Evolutionary conservation across 2,113 vertebrate genomes (phyloP), one percentile per base, ranked within the genome.

Genomic region (Gnathonemus longibarbis): DNA sequence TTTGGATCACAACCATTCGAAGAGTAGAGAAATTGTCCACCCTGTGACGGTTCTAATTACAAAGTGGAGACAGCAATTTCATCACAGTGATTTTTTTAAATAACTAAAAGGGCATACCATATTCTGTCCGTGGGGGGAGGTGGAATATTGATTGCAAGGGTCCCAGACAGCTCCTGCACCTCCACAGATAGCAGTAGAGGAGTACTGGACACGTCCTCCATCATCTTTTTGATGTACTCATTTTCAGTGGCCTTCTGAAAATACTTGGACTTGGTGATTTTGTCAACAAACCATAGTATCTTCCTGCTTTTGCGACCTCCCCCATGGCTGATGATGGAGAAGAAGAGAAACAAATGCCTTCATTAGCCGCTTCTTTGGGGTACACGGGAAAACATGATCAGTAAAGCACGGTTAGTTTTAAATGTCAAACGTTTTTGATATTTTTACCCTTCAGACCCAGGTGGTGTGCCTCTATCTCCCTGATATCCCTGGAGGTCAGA

Each of bases 151-250:
- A 98, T 89, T 0, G 95, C 94, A 91, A 98, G 92, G 9, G 95
- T 94, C 27, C 97, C 97, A 0, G 95, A 95, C 93, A 98, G 92
- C 93, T 97, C 97, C 90, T 96, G 97, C 66, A 98, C 96, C 94
- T 98, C 97, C 91, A 98, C 97, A 0, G 96, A 96, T 90, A 98
- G 96, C 92, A 98, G 95, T 92, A 98, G 93, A 0, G 97, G 97
- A 0, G 95, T 98, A 95, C 98, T 98, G 93, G 97, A 98, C 94
- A 98, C 96, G 92, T 98, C 97, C 93, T 97, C 97, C 0, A 98
- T 96, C 95, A 97, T 98, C 95, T 97, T 98, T 91, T 96, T 97
- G 92, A 98, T 97, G 92, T 96, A 98, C 93, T 98, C 97, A 0
- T 97, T 98, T 91, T 98, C 97, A 0, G 97, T 95, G 52, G 97